Percentiles rank a stretch among this genome's conserved stretches.
Evolutionary conservation across 2,797 vertebrate species (phyloP).

Genomic region (Nyctibius grandis): DNA sequence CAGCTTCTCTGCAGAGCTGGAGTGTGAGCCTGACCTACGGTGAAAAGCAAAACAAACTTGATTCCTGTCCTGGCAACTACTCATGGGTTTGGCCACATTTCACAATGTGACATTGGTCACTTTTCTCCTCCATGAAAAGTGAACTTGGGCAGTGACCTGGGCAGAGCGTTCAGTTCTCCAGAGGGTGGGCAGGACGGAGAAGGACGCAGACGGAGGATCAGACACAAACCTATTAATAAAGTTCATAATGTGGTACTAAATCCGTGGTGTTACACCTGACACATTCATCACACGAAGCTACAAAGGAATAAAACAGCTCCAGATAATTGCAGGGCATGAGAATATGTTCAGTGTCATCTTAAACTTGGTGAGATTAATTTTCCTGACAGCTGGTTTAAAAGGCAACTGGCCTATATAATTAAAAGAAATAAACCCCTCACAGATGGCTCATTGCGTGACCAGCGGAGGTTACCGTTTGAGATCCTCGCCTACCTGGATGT

Average conservation of each 20-base stretch:
- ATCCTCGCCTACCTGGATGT: background rate
- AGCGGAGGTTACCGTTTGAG: background rate
- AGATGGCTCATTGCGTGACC: background rate
- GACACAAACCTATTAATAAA: background rate
- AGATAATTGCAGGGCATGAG: background rate
- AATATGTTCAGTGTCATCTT: background rate
- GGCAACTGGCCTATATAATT: background rate
- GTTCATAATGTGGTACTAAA: background rate
- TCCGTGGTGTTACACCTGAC: background rate
- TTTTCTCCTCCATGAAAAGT: background rate
- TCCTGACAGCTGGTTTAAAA: constrained; percentile 4
- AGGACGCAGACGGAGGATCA: background rate
- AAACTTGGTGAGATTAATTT: background rate
- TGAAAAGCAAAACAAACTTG: background rate
- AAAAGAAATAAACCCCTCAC: background rate
- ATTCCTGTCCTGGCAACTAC: background rate
- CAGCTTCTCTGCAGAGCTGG: background rate
- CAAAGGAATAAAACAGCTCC: background rate
- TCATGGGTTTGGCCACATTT: background rate
- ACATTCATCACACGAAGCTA: background rate
- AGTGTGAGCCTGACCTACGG: background rate
- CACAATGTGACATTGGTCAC: accelerated
- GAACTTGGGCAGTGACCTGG: background rate
- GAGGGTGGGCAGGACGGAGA: background rate
- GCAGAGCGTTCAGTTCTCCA: background rate